These are phyloP conservation scores for Saccostrea cuccullata DNA, from an alignment of 1,140 invertebrate species.

Conservation along the genomic window DNA sequence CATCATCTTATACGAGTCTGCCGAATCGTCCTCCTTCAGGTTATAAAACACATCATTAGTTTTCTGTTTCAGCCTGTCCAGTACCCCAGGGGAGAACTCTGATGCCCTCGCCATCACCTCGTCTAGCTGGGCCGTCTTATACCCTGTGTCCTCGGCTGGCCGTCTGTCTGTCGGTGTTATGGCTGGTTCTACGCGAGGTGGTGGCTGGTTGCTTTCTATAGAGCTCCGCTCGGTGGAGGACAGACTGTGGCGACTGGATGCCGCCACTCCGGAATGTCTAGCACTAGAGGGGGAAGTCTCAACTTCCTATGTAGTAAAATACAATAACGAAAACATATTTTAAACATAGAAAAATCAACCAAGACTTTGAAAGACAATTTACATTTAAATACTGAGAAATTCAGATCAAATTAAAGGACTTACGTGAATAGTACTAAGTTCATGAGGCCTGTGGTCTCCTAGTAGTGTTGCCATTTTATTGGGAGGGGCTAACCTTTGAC, in stretches of 20 bases:
- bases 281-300: conserved; percentile 47
- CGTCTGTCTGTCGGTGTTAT: conserved; percentile 13
- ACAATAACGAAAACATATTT: not conserved
- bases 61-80: conserved; percentile 49
- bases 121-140: conserved; percentile 46
- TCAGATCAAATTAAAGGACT: not conserved
- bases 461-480: conserved; percentile 31
- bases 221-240: conserved; percentile 51
- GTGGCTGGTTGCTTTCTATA: conserved; percentile 34
- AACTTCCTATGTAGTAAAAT: conserved; percentile 43
- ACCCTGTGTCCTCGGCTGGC: conserved; percentile 41
- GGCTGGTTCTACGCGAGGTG: conserved; percentile 16
- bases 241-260: conserved; percentile 48
- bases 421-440: conserved; percentile 58
- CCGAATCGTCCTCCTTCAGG: conserved; percentile 29
- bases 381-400: not conserved
- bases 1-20: conserved; percentile 30
- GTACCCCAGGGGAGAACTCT: conserved; percentile 44
- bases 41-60: conserved; percentile 56
- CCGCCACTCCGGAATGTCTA: not conserved
- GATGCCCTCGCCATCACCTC: conserved; percentile 45
- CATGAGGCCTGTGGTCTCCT: conserved; percentile 51
- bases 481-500: conserved; percentile 22
- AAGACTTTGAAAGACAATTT: not conserved
- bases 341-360: no score